Evolutionary conservation across 2,888 invertebrate genomes (phyloP).

Genomic region (Trachelus troglodyta): DNA sequence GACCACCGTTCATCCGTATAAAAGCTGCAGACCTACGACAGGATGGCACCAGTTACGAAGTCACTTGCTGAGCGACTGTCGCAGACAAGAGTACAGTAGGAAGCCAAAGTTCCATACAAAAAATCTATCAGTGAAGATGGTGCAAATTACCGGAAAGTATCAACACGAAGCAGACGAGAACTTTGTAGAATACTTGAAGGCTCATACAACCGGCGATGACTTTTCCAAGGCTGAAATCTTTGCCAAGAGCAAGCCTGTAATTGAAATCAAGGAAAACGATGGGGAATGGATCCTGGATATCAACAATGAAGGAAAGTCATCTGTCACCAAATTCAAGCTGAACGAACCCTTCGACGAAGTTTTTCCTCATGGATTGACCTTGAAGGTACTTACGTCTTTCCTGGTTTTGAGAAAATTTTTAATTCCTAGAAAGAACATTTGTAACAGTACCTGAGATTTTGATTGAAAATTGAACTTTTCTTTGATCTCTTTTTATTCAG

Average conservation of each 20-base stretch:
- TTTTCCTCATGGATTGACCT: constrained; percentile 53
- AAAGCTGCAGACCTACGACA: constrained; percentile 11
- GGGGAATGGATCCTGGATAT: constrained; percentile 57
- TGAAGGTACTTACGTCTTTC: constrained; percentile 49
- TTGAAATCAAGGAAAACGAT: constrained; percentile 48
- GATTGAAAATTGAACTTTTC: background rate
- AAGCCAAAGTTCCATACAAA: background rate
- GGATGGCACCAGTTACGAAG: background rate
- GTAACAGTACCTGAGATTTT: too few species aligned
- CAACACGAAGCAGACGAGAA: constrained; percentile 57
- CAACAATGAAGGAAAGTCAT: constrained; percentile 50
- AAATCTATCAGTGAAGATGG: constrained; percentile 44
- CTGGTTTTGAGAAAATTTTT: background rate
- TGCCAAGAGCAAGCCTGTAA: constrained; percentile 50
- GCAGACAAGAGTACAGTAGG: background rate
- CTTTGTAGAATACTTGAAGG: constrained; percentile 58
- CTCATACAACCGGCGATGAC: constrained; percentile 43
- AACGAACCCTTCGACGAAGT: constrained; percentile 60
- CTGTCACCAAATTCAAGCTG: constrained; percentile 54
- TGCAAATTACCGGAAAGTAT: constrained; percentile 59
- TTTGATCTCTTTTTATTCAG: constrained; percentile 34
- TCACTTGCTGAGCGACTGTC: background rate
- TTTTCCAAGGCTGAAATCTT: constrained; percentile 48
- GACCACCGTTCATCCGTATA: constrained; percentile 17
- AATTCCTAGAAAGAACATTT: too few species aligned